Evolutionary conservation across 1,140 invertebrate species (phyloP).

Genomic region (Aphidius ervi): DNA sequence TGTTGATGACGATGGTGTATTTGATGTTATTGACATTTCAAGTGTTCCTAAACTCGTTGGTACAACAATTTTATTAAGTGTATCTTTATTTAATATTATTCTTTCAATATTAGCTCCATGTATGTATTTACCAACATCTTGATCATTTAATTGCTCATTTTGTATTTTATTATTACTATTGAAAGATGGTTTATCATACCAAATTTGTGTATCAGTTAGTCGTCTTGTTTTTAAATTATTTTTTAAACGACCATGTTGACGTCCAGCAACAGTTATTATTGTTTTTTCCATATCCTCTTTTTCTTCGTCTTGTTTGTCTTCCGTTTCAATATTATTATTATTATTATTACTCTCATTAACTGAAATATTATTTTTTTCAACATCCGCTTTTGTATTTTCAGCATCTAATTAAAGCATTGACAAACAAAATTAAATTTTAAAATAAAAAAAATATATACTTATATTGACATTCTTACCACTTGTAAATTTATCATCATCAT

Average conservation of each 20-base stretch:
- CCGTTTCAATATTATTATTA: too few relatives aligned
- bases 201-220: conserved; percentile 32
- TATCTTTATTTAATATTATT: conserved; percentile 38
- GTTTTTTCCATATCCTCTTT: conserved; percentile 22
- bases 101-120: conserved; percentile 24
- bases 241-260: conserved; percentile 20
- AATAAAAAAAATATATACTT: too few relatives aligned
- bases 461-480: too few relatives aligned
- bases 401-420: too few relatives aligned
- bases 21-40: not conserved
- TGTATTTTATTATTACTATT: not conserved
- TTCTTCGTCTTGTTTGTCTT: conserved; percentile 1
- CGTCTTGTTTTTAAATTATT: conserved; percentile 32
- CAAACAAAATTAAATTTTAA: too few relatives aligned
- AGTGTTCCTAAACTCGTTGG: conserved; percentile 26
- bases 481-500: too few relatives aligned
- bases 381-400: too few relatives aligned
- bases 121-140: conserved; percentile 9
- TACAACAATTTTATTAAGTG: conserved; percentile 40
- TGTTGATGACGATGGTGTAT: conserved; percentile 1
- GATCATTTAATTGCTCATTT: not conserved
- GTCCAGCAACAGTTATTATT: conserved; percentile 25
- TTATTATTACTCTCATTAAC: too few relatives aligned
- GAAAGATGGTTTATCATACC: conserved; percentile 23
- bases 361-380: too few relatives aligned